Percentiles rank a stretch among this genome's conserved stretches.
Evolutionary conservation across 2,113 vertebrate species (phyloP).

Genomic region (Alexandromys fortis): DNA sequence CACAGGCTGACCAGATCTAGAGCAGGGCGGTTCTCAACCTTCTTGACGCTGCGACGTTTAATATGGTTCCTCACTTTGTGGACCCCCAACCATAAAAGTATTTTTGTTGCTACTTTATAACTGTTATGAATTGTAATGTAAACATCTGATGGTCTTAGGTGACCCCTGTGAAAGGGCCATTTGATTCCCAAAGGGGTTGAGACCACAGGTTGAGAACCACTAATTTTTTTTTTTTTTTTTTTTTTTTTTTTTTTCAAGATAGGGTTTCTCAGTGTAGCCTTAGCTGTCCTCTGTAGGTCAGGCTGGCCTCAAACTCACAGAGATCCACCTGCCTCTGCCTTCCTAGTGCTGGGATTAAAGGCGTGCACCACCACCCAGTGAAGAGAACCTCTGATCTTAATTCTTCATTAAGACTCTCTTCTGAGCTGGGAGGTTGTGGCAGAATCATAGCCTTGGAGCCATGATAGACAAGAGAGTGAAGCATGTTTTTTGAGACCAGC

Average conservation of each 20-base stretch:
- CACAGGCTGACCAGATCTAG: not conserved
- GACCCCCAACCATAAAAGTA: not conserved
- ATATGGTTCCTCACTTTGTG: not conserved
- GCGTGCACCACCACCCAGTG: too few relatives aligned
- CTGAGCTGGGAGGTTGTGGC: not conserved
- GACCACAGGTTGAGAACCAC: too few relatives aligned
- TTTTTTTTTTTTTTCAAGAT: too few relatives aligned
- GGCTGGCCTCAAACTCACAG: too few relatives aligned
- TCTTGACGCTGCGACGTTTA: not conserved
- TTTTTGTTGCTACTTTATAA: not conserved
- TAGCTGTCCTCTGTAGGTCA: too few relatives aligned
- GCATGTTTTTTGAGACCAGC: not conserved
- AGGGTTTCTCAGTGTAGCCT: too few relatives aligned
- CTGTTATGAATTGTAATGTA: not conserved
- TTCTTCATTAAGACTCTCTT: not conserved
- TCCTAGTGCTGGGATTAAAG: too few relatives aligned
- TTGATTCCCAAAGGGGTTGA: not conserved
- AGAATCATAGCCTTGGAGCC: not conserved
- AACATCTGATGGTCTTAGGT: not conserved
- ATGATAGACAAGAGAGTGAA: not conserved
- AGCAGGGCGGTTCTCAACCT: not conserved
- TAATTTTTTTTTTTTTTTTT: too few relatives aligned
- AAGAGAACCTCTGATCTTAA: not conserved
- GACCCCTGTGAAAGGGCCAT: not conserved
- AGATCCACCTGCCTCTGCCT: too few relatives aligned